These are phyloP conservation scores for Metellina segmentata DNA, from an alignment of 2,888 invertebrate species.

Conservation along the genomic window DNA sequence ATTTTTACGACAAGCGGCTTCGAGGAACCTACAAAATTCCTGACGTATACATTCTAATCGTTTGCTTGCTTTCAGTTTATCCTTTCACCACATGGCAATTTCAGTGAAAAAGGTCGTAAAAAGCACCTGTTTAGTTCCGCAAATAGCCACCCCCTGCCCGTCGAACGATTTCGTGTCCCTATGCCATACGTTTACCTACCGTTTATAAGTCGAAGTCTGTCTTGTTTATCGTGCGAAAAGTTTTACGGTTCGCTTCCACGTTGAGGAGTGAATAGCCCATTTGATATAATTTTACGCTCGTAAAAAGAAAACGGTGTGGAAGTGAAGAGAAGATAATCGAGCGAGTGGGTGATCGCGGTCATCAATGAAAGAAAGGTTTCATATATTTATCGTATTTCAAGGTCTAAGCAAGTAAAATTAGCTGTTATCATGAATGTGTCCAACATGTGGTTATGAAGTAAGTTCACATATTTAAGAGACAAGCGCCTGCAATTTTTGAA, in stretches of 20 bases:
- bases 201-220: conserved; percentile 21
- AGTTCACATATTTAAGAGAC: too few relatives aligned
- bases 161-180: conserved; percentile 7
- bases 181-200: conserved; percentile 11
- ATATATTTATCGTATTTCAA: too few relatives aligned
- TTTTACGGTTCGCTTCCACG: conserved; percentile 35
- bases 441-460: too few relatives aligned
- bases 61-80: conserved; percentile 3
- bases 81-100: conserved; percentile 43
- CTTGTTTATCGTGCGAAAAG: conserved; percentile 44
- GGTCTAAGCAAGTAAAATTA: too few relatives aligned
- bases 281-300: conserved; percentile 4
- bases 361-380: too few relatives aligned
- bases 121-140: conserved; percentile 65
- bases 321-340: background rate
- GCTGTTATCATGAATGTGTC: too few relatives aligned
- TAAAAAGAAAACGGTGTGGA: background rate
- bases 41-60: background rate
- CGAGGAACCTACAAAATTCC: background rate
- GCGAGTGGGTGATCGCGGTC: background rate
- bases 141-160: conserved; percentile 35
- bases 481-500: too few relatives aligned
- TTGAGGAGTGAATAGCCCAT: background rate
- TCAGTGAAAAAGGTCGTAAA: conserved; percentile 59
- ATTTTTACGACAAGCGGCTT: too few relatives aligned